Base-by-base conservation (phyloP, 2,797 vertebrate genomes). In the Channa striata region DNA sequence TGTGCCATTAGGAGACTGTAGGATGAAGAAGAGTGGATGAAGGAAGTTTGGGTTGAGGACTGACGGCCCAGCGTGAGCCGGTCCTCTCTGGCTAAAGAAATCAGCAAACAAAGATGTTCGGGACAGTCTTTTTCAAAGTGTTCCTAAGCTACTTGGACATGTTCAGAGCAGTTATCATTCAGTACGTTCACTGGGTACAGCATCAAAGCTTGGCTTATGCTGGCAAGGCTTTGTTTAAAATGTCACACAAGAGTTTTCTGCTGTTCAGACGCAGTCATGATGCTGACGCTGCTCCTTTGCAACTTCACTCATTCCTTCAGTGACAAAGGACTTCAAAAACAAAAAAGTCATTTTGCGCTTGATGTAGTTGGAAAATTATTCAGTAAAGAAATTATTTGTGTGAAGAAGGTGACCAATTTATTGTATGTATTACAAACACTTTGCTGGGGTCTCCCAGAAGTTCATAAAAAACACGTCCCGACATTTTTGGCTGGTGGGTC, bases 1-100 rank as follows among this genome's bases (percentile, higher is more conserved):
- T 48, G 81, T 87, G 87, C 58, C 56, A 8, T 50, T 8, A 4
- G 77, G 57, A 72, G 63, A 47, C 65, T 79, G 83, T 46, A 71
- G 57, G 25, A 60, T 42, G 44, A 54, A 68, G 59, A 70, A 74
- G 57, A 83, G 59, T 47, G 64, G 78, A 44, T 85, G 65, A 70
- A 76, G 59, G 78, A 64, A 72, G 61, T 78, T 64, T 23, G 72
- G 77, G 73, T 59, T 70, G n/a, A 47, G 11, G 33, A 52, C 47
- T 72, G 48, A 30, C 59, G 65, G 53, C 62, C 47, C 33, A 13
- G 10, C 47, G 52, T 13, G 21, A 64, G 39, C 47, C 8, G 10
- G 11, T n/a, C 4, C 51, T 59, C 42, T 19, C 30, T 70, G 17
- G 23, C 6, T 4, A 23, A 65, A 6, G 5, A 62, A 63, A 52